Evolutionary conservation across 1,140 invertebrate species (phyloP).

Genomic region (Sitophilus oryzae): DNA sequence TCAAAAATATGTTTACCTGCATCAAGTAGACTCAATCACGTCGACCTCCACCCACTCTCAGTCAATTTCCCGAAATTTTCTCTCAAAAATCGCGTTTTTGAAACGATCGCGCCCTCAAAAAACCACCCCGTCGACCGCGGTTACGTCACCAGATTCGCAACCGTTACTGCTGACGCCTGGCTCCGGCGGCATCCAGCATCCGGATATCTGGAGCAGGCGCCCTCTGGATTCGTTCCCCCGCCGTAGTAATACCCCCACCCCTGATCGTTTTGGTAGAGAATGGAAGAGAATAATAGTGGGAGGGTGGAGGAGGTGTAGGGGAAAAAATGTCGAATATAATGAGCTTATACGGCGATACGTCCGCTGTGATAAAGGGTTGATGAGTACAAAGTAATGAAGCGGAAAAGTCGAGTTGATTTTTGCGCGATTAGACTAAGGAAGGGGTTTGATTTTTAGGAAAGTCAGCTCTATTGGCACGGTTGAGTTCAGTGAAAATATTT

Average conservation of each 20-base stretch:
- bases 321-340: not conserved
- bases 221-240: not conserved
- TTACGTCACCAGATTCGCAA: not conserved
- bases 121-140: too few relatives aligned
- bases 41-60: not conserved
- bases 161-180: not conserved
- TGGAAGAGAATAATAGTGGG: not conserved
- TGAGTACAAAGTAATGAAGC: not conserved
- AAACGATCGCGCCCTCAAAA: too few relatives aligned
- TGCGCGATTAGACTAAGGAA: too few relatives aligned
- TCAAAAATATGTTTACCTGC: not conserved
- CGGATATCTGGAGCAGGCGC: not conserved
- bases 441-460: too few relatives aligned
- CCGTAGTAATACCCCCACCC: too few relatives aligned
- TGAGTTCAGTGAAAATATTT: too few relatives aligned
- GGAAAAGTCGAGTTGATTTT: not conserved
- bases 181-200: not conserved
- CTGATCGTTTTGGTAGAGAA: too few relatives aligned
- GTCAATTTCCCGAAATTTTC: too few relatives aligned
- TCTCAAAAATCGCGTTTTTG: too few relatives aligned
- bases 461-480: too few relatives aligned
- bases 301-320: not conserved
- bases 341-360: not conserved
- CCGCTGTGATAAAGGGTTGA: not conserved
- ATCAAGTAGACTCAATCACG: not conserved